Evolutionary conservation across 2,888 invertebrate species (phyloP).

Genomic region (Rhimphoctona megacephalus): DNA sequence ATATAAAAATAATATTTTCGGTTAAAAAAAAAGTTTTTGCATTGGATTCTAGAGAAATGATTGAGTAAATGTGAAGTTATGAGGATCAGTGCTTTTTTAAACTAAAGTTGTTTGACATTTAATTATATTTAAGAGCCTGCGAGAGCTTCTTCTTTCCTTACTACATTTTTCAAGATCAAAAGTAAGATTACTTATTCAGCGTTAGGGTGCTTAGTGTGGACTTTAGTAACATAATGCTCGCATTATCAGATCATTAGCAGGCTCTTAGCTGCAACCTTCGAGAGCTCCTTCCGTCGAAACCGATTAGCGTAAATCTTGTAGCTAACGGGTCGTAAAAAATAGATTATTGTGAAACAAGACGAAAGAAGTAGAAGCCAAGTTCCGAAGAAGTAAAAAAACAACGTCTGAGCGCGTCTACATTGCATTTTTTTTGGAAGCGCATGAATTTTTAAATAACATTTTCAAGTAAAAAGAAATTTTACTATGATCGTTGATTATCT

Average conservation of each 20-base stretch:
- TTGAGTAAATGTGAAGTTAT: too few relatives aligned
- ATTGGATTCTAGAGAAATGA: too few relatives aligned
- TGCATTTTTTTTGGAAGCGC: not conserved
- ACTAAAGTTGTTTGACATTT: not conserved
- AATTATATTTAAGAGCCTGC: not conserved
- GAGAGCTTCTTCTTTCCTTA: not conserved
- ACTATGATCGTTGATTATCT: too few relatives aligned
- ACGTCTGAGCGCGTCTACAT: not conserved
- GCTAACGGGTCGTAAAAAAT: not conserved
- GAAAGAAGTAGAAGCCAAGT: not conserved
- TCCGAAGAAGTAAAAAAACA: not conserved
- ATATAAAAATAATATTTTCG: too few relatives aligned
- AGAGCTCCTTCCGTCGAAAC: not conserved
- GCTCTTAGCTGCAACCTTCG: not conserved
- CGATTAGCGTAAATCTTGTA: not conserved
- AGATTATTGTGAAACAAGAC: not conserved
- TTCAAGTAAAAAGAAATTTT: too few relatives aligned
- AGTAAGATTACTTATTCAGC: conserved; percentile 15
- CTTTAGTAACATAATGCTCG: not conserved
- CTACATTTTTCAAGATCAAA: not conserved
- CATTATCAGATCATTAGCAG: not conserved
- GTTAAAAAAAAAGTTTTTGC: too few relatives aligned
- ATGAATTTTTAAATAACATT: not conserved
- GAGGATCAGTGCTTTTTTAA: too few relatives aligned
- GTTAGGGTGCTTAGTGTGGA: not conserved